These are phyloP conservation scores for Laticauda colubrina DNA, from an alignment of 2,113 vertebrate genomes.

Conservation along the genomic window DNA sequence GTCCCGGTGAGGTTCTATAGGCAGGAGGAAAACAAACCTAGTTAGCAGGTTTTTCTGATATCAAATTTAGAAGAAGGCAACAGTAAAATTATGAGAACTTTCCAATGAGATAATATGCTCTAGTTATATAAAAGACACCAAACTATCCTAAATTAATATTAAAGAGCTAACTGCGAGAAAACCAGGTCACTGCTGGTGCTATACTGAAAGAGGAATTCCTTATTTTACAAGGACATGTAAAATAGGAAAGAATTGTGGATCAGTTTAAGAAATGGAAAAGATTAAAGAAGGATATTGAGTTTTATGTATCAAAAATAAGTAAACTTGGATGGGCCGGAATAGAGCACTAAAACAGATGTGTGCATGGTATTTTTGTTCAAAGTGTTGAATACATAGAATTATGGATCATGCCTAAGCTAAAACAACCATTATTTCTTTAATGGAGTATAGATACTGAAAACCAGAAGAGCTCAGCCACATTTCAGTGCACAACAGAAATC, in stretches of 20 bases:
- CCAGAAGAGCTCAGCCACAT: background rate
- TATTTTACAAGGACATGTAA: background rate
- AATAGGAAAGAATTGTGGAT: background rate
- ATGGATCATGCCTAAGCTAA: background rate
- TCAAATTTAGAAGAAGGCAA: background rate
- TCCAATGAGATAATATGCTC: background rate
- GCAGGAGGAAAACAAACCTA: background rate
- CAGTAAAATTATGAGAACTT: background rate
- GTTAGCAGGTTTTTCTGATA: background rate
- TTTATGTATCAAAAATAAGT: background rate
- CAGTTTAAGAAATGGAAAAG: background rate
- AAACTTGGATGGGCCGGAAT: background rate
- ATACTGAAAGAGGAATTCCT: too few relatives aligned
- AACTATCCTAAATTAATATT: background rate
- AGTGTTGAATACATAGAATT: background rate
- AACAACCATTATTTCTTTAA: background rate
- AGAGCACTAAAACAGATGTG: background rate
- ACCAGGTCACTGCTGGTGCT: background rate
- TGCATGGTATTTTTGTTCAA: background rate
- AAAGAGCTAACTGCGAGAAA: background rate
- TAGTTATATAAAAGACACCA: background rate
- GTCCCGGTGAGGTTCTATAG: background rate
- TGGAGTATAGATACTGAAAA: background rate
- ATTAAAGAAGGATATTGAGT: background rate
- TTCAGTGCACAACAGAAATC: background rate